Conservation (phyloP, 2,797 vertebrate genomes). For the Pampus argenteus region DNA sequence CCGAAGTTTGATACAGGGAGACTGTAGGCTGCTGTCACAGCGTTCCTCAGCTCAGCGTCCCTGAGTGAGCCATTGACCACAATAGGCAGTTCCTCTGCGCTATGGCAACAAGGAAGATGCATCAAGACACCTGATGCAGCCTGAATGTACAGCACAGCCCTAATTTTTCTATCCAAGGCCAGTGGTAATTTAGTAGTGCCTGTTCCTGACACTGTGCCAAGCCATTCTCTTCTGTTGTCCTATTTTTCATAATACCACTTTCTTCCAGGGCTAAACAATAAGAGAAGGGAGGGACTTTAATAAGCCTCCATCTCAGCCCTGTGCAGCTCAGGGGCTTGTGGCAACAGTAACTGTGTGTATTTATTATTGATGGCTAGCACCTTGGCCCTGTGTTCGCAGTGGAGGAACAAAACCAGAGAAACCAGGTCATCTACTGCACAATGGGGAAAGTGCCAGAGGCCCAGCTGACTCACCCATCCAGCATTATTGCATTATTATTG, state of each 20-base stretch:
- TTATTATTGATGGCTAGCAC: conserved; percentile 81
- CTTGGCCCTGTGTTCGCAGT: conserved; percentile 79
- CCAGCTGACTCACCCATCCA: conserved; percentile 81
- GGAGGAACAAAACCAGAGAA: conserved; percentile 75
- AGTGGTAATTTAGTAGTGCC: conserved; percentile 60
- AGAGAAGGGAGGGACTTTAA: conserved; percentile 78
- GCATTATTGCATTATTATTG: conserved; percentile 84
- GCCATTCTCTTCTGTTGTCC: conserved; percentile 64
- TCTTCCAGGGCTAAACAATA: conserved; percentile 81
- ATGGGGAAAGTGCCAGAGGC: conserved; percentile 74
- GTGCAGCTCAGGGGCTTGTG: conserved; percentile 76
- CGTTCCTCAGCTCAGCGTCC: no score
- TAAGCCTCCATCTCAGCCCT: conserved; percentile 73
- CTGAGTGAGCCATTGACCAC: no score
- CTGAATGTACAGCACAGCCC: conserved; percentile 21
- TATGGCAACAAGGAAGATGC: conserved; percentile 52
- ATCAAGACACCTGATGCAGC: conserved; percentile 31
- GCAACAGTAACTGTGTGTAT: conserved; percentile 79
- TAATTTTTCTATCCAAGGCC: conserved; percentile 69
- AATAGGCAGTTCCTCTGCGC: conserved; percentile 14
- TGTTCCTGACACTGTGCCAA: conserved; percentile 57
- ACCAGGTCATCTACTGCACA: conserved; percentile 81
- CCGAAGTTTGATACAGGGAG: no score
- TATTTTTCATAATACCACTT: conserved; percentile 80
- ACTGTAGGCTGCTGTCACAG: no score